Conservation (phyloP, 2,888 invertebrate species). For the Orchestes rusci region DNA sequence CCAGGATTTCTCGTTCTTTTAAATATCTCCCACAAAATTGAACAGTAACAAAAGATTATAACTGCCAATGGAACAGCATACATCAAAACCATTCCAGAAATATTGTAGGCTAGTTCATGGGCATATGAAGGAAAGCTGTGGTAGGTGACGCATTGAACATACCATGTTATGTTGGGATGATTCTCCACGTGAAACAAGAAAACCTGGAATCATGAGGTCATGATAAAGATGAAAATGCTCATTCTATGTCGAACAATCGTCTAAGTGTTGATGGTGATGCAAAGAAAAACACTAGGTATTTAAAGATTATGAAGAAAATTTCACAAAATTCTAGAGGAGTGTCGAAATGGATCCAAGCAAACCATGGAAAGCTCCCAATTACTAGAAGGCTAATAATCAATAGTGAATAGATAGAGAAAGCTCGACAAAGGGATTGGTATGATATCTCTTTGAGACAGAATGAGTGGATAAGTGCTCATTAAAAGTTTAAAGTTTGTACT, state of each 20-base stretch:
- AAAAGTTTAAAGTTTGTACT: too few species aligned
- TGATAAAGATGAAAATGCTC: neutral
- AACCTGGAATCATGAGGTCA: slow-evolving; percentile 51
- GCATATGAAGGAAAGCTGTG: slow-evolving; percentile 64
- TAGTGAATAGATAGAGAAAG: too few species aligned
- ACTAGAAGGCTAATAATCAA: too few species aligned
- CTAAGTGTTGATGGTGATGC: too few species aligned
- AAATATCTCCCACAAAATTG: slow-evolving; percentile 81
- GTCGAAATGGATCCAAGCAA: too few species aligned
- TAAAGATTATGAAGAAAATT: too few species aligned
- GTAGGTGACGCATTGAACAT: slow-evolving; percentile 86
- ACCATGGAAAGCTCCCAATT: too few species aligned
- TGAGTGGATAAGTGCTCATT: too few species aligned
- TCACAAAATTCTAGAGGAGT: too few species aligned
- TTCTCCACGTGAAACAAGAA: slow-evolving; percentile 78
- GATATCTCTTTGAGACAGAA: too few species aligned
- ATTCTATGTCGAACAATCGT: neutral
- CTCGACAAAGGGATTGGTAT: too few species aligned
- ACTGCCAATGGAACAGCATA: slow-evolving; percentile 78
- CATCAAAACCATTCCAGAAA: slow-evolving; percentile 80
- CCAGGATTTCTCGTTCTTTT: slow-evolving; percentile 59
- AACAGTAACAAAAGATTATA: slow-evolving; percentile 82
- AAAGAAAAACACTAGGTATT: too few species aligned
- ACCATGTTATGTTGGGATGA: slow-evolving; percentile 79
- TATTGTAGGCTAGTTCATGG: slow-evolving; percentile 73